A percentile compares a stretch with the other conserved stretches of the same genome.
Conservation (phyloP, 2,888 invertebrate genomes). For the Nomada ferruginata region DNA sequence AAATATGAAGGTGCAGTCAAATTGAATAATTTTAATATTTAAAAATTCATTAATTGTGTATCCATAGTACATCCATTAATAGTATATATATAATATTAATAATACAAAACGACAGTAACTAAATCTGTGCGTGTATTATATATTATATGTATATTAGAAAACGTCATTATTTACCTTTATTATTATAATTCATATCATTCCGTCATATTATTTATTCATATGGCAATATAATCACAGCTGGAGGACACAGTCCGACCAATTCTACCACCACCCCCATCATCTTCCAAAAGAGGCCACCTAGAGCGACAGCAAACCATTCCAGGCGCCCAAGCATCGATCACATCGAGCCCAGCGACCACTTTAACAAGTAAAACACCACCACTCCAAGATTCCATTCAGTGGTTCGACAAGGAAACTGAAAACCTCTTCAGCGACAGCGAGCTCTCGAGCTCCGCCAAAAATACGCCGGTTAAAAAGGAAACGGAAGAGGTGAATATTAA, state of each 20-base stretch:
- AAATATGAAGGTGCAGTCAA: conserved; percentile 81
- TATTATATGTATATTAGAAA: no score
- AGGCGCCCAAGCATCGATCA: conserved; percentile 74
- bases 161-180: no score
- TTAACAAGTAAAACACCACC: conserved; percentile 79
- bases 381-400: conserved; percentile 81
- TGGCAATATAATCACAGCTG: conserved; percentile 64
- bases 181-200: not conserved
- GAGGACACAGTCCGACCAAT: conserved; percentile 81
- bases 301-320: conserved; percentile 81
- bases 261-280: conserved; percentile 80
- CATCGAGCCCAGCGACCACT: conserved; percentile 79
- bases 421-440: conserved; percentile 84
- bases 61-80: no score
- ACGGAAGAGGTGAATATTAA: conserved; percentile 75
- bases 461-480: conserved; percentile 77
- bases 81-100: no score
- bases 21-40: not conserved
- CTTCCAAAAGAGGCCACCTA: conserved; percentile 79
- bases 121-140: no score
- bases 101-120: no score
- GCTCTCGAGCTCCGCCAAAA: conserved; percentile 73
- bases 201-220: not conserved
- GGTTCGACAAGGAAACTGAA: conserved; percentile 85
- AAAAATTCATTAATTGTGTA: not conserved